Evolutionary conservation across 2,113 vertebrate genomes (phyloP), one percentile per base, ranked within the genome.

Genomic region (Triplophysa siluroides): DNA sequence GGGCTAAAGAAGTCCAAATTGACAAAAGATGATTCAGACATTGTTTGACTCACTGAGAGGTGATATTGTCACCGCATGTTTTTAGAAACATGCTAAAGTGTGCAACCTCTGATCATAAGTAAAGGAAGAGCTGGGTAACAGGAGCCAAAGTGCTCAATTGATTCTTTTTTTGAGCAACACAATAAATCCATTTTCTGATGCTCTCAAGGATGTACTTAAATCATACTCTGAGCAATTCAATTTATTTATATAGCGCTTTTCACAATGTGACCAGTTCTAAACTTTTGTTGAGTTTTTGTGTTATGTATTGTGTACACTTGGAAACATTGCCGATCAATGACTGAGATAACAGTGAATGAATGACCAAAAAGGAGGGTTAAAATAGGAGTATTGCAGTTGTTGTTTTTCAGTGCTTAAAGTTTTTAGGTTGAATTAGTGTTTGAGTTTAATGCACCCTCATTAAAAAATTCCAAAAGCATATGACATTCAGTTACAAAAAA

Each of bases 401-500:
- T 65, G 21, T 61, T 72, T 70, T 38, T 75, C 67, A 81, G 68
- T 82, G 68, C 83, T 78, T 52, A 83, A 82, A 83, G 63, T 82
- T 82, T 71, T 81, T 7, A 38, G 33, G 33, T 8, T 83, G 81
- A 85, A 83, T 83, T 86, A 86, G 83, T 88, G 58, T 80, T 82
- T 81, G 67, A 84, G 80, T 82, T 83, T 66, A 84, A 87, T 87
- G 81, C 84, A 83, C 79, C 83, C 75, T 76, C 74, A 74, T 61
- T 71, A 78, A 67, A 68, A 78, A 84, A 84, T 45, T 83, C 67
- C 64, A 72, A 82, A 87, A 86, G 45, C 80, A 83, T 84, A 70
- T 82, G 83, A 73, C 83, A 82, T 86, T 89, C 86, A 80, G 70
- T 85, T 85, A 82, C 69, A 72, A 86, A 84, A 69, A 68, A 84